phyloP scores from a whole-genome alignment of 2,888 invertebrate genomes.

The Brenthis ino region DNA sequence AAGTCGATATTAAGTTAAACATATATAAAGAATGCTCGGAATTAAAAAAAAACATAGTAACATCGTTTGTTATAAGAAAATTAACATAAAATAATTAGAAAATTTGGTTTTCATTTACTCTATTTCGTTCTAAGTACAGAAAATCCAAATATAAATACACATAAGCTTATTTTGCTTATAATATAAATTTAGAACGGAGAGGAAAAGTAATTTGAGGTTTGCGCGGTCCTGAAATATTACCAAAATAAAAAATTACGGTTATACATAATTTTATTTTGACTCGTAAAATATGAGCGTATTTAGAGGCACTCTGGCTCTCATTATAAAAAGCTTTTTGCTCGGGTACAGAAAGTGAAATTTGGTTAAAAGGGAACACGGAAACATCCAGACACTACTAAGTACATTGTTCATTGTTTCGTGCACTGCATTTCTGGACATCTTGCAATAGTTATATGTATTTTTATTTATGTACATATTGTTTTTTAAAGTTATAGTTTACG shows the following conservation, averaged over 20 bases:
- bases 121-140: too few species aligned
- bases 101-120: background rate
- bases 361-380: conserved; percentile 28
- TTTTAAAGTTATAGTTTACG: background rate
- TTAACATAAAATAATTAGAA: background rate
- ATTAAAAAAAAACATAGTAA: background rate
- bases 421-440: background rate
- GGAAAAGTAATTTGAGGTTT: background rate
- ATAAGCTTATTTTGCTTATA: background rate
- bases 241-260: conserved; percentile 12
- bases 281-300: conserved; percentile 21
- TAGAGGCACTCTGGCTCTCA: conserved; percentile 25
- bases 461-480: background rate
- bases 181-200: background rate
- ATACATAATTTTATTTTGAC: conserved; percentile 19
- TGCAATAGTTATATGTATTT: background rate
- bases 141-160: background rate
- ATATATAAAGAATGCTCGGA: background rate
- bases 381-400: conserved; percentile 33
- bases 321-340: conserved; percentile 31
- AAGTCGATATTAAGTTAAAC: background rate
- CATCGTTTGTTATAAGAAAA: too few species aligned
- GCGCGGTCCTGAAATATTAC: conserved; percentile 9
- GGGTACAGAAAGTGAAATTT: conserved; percentile 32
- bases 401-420: background rate